Evolutionary conservation across 2,888 invertebrate species (phyloP).

Genomic region (Monochamus alternatus): DNA sequence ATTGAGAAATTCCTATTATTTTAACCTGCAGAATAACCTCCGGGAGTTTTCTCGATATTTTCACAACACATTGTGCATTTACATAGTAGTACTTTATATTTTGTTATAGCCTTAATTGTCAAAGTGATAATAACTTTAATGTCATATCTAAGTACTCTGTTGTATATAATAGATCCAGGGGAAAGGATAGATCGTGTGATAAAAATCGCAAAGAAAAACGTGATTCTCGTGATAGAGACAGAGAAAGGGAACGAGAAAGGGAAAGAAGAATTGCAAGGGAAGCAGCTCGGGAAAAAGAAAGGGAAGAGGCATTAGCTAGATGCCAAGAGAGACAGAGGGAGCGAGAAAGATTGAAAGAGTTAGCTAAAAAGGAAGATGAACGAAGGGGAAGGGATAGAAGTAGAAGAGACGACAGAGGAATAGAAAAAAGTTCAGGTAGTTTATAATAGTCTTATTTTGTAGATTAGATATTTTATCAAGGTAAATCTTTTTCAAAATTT

Average conservation of each 20-base stretch:
- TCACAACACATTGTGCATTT: too few relatives aligned
- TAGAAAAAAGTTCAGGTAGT: constrained; percentile 74
- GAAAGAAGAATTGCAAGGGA: constrained; percentile 72
- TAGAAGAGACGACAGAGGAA: constrained; percentile 74
- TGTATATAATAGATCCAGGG: constrained; percentile 64
- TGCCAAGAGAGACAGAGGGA: constrained; percentile 77
- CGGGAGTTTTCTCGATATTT: too few relatives aligned
- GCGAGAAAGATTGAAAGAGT: constrained; percentile 72
- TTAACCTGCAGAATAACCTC: too few relatives aligned
- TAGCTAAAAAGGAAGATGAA: constrained; percentile 73
- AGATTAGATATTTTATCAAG: too few relatives aligned
- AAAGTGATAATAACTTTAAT: too few relatives aligned
- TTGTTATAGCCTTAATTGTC: too few relatives aligned
- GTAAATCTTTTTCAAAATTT: too few relatives aligned
- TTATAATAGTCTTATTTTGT: not conserved
- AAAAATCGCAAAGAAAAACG: constrained; percentile 62
- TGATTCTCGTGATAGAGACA: constrained; percentile 78
- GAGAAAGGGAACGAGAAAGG: constrained; percentile 74
- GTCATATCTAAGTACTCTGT: constrained; percentile 33
- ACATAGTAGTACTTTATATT: too few relatives aligned
- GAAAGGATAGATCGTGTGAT: constrained; percentile 63
- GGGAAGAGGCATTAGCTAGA: constrained; percentile 78
- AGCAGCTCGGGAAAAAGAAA: constrained; percentile 76
- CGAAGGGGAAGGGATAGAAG: constrained; percentile 72
- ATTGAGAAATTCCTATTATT: too few relatives aligned